Conservation (phyloP, 2,888 invertebrate genomes). For the Philonicus albiceps region DNA sequence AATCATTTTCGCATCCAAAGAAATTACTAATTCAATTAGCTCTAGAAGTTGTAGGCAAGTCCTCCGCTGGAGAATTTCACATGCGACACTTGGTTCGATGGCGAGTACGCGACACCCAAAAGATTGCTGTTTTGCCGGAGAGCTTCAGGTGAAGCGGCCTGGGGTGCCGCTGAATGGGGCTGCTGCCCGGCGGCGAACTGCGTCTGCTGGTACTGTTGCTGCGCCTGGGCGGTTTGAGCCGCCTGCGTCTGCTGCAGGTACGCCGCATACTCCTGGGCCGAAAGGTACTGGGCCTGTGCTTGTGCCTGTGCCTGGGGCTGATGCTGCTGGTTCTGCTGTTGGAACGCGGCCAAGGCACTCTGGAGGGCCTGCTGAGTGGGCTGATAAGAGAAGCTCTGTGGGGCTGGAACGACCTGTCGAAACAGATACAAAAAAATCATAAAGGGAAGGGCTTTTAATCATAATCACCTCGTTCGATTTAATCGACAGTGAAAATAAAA, state of each 20-base stretch:
- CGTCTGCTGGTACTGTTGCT: slow-evolving; percentile 46
- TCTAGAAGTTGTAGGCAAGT: slow-evolving; percentile 44
- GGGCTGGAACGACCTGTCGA: slow-evolving; percentile 17
- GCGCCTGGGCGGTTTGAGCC: background rate
- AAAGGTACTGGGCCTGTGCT: slow-evolving; percentile 52
- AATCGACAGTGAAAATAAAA: background rate
- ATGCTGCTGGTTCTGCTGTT: slow-evolving; percentile 36
- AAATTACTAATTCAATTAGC: background rate
- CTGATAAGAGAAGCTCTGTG: background rate
- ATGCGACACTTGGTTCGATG: slow-evolving; percentile 59
- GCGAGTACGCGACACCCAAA: slow-evolving; percentile 53
- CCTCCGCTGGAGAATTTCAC: slow-evolving; percentile 58
- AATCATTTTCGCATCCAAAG: background rate
- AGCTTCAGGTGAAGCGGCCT: background rate
- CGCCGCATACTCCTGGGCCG: slow-evolving; percentile 50
- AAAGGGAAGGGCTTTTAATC: background rate
- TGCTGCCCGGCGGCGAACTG: slow-evolving; percentile 50
- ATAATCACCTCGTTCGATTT: background rate
- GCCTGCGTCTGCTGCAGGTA: slow-evolving; percentile 47
- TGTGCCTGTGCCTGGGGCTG: slow-evolving; percentile 48
- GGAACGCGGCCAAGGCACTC: slow-evolving; percentile 13
- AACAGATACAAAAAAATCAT: background rate
- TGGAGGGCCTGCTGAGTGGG: slow-evolving; percentile 49
- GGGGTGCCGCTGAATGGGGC: slow-evolving; percentile 50
- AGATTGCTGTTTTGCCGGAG: slow-evolving; percentile 45